These are phyloP conservation scores for Andrena chrysosceles DNA, from an alignment of 2,888 invertebrate species.

Conservation along the genomic window DNA sequence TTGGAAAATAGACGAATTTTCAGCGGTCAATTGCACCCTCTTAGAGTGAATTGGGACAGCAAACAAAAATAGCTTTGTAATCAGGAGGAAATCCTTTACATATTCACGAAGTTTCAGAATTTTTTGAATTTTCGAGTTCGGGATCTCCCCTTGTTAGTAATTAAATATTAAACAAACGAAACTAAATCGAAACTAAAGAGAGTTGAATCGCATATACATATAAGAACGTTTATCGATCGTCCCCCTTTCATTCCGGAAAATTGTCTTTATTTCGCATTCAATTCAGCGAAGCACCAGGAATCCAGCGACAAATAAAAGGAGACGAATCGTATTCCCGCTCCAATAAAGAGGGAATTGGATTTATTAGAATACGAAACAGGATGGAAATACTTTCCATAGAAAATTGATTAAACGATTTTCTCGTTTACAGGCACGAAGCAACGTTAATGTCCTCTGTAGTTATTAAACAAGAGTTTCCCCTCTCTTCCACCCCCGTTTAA, in stretches of 20 bases:
- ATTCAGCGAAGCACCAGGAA: background rate
- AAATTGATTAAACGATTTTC: constrained; percentile 19
- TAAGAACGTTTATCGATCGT: background rate
- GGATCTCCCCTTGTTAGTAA: too few relatives aligned
- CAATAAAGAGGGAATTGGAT: constrained; percentile 1
- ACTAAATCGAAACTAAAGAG: too few relatives aligned
- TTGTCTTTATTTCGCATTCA: background rate
- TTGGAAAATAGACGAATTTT: too few relatives aligned
- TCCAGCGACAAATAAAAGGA: background rate
- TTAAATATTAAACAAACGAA: background rate
- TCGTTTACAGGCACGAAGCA: background rate
- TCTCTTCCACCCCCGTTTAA: background rate
- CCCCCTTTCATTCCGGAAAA: background rate
- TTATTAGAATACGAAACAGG: background rate
- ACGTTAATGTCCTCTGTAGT: background rate
- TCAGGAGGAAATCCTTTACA: too few relatives aligned
- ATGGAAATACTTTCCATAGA: background rate
- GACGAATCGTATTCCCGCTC: background rate
- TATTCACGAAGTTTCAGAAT: too few relatives aligned
- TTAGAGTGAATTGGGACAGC: too few relatives aligned
- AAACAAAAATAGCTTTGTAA: too few relatives aligned
- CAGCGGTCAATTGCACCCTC: too few relatives aligned
- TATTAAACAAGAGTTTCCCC: background rate
- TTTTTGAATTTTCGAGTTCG: too few relatives aligned
- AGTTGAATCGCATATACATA: background rate